Evolutionary conservation across 2,888 invertebrate genomes (phyloP).

Genomic region (Gymnosoma rotundatum): DNA sequence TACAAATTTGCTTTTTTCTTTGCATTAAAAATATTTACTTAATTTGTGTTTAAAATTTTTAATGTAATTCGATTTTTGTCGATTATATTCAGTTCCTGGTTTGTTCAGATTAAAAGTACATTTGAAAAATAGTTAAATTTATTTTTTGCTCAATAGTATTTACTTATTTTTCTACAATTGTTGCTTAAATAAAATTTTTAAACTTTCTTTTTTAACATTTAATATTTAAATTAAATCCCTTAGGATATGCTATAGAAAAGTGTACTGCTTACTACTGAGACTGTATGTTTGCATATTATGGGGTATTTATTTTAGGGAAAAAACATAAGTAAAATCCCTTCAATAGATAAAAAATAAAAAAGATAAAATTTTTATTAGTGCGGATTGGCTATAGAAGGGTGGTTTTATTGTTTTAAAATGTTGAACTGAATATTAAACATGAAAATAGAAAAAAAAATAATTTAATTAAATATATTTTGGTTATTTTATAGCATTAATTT

Average conservation of each 20-base stretch:
- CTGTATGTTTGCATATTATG: background rate
- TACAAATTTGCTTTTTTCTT: no score
- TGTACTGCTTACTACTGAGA: background rate
- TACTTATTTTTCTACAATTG: slow-evolving; percentile 20
- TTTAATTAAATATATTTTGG: no score
- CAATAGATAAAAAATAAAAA: no score
- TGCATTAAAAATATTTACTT: no score
- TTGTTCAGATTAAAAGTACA: background rate
- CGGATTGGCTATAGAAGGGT: slow-evolving; percentile 8
- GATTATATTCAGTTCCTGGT: background rate
- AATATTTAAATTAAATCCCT: slow-evolving; percentile 34
- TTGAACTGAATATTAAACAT: slow-evolving; percentile 3
- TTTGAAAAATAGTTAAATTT: background rate
- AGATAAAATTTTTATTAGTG: slow-evolving; percentile 12
- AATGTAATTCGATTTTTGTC: background rate
- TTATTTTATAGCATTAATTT: no score
- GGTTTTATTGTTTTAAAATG: background rate
- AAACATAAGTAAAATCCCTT: background rate
- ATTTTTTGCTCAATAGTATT: background rate
- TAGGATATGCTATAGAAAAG: slow-evolving; percentile 47
- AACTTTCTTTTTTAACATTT: slow-evolving; percentile 4
- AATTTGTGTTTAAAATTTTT: background rate
- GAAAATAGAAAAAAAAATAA: no score
- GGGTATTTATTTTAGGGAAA: background rate
- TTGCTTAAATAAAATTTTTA: slow-evolving; percentile 32